A percentile compares a stretch with the other conserved stretches of the same genome.
phyloP scores from a whole-genome alignment of 2,888 invertebrate species.

The Morpho achilles region DNA sequence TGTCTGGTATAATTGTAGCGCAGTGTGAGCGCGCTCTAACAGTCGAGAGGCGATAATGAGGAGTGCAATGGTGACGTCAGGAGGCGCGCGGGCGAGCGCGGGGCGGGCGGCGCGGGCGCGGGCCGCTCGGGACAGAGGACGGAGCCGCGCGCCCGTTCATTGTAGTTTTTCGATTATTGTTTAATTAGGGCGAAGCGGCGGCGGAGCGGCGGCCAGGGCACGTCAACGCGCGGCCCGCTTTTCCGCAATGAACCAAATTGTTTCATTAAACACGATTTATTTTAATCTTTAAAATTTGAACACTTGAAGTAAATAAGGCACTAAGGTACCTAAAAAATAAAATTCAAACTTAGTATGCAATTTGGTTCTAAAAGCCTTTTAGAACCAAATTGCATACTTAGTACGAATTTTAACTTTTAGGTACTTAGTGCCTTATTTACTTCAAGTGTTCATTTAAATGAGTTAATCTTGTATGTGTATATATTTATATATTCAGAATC shows the following conservation, averaged over 20 bases:
- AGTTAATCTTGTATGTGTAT: too few relatives aligned
- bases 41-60: conserved; percentile 73
- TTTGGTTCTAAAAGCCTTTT: too few relatives aligned
- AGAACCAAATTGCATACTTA: too few relatives aligned
- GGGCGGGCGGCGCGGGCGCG: conserved; percentile 29
- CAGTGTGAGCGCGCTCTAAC: conserved; percentile 52
- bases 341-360: too few relatives aligned
- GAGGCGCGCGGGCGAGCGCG: conserved; percentile 35
- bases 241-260: conserved; percentile 9
- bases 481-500: too few relatives aligned
- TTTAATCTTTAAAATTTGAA: too few relatives aligned
- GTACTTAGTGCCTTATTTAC: too few relatives aligned
- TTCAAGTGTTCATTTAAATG: too few relatives aligned
- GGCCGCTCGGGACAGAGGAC: conserved; percentile 55
- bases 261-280: too few relatives aligned
- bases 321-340: too few relatives aligned
- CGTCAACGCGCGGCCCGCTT: conserved; percentile 56
- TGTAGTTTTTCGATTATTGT: conserved; percentile 80
- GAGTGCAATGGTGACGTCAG: conserved; percentile 74
- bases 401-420: too few relatives aligned
- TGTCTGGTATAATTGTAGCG: conserved; percentile 30
- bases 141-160: conserved; percentile 76
- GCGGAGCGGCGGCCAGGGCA: conserved; percentile 73
- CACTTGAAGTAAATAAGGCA: too few relatives aligned
- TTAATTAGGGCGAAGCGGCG: conserved; percentile 80